Percentiles rank a stretch among this genome's conserved stretches.
phyloP scores from a whole-genome alignment of 2,888 invertebrate species.

The Ceriagrion tenellum region DNA sequence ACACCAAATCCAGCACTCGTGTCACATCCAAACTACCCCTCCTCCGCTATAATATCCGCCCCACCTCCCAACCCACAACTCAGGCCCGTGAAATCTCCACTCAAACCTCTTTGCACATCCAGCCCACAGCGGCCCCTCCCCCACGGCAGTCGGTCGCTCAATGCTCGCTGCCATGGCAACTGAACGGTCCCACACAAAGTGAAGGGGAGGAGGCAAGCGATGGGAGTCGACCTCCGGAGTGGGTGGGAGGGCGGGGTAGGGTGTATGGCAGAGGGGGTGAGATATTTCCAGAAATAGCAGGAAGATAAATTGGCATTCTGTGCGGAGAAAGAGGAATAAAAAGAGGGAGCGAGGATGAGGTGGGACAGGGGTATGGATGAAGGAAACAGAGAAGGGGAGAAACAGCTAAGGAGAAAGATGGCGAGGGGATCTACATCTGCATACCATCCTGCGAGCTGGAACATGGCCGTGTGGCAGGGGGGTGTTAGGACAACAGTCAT shows the following conservation, averaged over 20 bases:
- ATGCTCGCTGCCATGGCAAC: conserved; percentile 62
- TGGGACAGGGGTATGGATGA: neutral
- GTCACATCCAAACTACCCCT: neutral
- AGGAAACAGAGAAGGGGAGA: too few species aligned
- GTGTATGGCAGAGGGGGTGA: neutral
- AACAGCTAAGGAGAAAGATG: too few species aligned
- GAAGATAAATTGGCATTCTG: conserved; percentile 32
- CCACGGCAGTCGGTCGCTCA: conserved; percentile 8
- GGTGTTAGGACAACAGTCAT: too few species aligned
- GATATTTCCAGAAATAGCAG: conserved; percentile 42
- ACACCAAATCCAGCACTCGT: neutral
- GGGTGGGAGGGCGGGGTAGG: neutral
- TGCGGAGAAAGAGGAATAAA: conserved; percentile 13
- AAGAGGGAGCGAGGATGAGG: neutral
- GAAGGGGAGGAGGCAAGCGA: neutral
- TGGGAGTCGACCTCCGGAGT: neutral
- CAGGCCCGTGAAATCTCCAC: neutral
- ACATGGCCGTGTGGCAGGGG: too few species aligned
- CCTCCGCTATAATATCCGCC: neutral
- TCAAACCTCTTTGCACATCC: neutral
- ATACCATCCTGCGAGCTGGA: too few species aligned
- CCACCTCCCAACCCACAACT: neutral
- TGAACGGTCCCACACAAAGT: conserved; percentile 44
- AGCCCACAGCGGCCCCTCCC: neutral
- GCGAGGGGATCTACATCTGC: too few species aligned